Base-by-base conservation (phyloP, 2,113 vertebrate species). In the rat (Rattus norvegicus) region DNA sequence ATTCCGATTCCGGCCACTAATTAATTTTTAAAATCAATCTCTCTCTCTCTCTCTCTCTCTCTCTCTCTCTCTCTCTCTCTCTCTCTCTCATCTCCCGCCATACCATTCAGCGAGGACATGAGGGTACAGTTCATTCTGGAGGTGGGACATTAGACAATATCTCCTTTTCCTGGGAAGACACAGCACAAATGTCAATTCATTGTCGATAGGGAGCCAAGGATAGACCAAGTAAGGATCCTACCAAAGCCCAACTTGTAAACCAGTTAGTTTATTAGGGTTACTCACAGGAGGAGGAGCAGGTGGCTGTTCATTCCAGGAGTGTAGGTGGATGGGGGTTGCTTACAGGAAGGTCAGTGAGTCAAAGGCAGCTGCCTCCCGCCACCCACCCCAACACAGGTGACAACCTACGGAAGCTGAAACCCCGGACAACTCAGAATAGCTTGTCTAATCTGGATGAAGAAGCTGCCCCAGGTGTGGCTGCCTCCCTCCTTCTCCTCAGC, bases 11-110 rank as follows among this genome's bases (percentile, higher is more conserved):
- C 7, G 28, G 75, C 87, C 88, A 54, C 75, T 77, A 47, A 81
- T 93, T 94, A 69, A 63, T 87, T 79, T 91, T 84, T 72, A 70
- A 49, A n/a, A n/a, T n/a, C n/a, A n/a, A n/a, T 56, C 20, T 39
- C 73, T 47, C 88, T 69, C 91, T 80, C 67, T 63, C 24, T 56
- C 20, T 39, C 73, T 47, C 88, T 69, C 91, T 80, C 67, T 63
- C 24, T 56, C 20, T 39, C 73, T 47, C 88, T 69, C 91, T 80
- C 67, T 63, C 24, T 56, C 20, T 39, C 73, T 56, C 20, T 39
- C 73, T 47, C 88, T 69, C 91, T 80, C 67, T 63, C 24, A 67
- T 88, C 61, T 14, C 16, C 39, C n/a, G 73, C 30, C 61, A 11
- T 79, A 36, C 92, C 69, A 28, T 73, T 76, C 10, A 0, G 49